Evolutionary conservation across 2,113 vertebrate species (phyloP).

Genomic region (Lamprologus lemairii): DNA sequence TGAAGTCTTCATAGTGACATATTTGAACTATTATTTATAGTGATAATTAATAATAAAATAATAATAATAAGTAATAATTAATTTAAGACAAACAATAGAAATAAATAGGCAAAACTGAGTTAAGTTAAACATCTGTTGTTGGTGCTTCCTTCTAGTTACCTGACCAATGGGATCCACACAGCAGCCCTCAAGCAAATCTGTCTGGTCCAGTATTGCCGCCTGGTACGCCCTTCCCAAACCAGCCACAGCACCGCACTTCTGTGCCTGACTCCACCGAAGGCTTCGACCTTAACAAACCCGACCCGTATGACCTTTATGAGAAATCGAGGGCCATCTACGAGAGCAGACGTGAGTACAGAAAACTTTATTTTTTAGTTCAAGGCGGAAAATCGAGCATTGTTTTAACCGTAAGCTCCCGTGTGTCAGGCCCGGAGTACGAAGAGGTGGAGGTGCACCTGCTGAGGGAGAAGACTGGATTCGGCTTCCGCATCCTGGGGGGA

Average conservation of each 20-base stretch:
- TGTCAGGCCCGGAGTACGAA: constrained; percentile 88
- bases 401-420: not conserved
- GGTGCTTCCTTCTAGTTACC: constrained; percentile 69
- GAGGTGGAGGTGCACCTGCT: constrained; percentile 96
- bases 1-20: not conserved
- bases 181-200: constrained; percentile 88
- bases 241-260: constrained; percentile 84
- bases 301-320: constrained; percentile 97
- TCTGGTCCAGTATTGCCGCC: constrained; percentile 81
- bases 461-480: constrained; percentile 97
- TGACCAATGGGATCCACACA: constrained; percentile 92
- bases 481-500: constrained; percentile 97
- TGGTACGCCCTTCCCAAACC: constrained; percentile 80
- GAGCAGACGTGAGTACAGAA: constrained; percentile 81
- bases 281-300: constrained; percentile 93
- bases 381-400: not conserved
- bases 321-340: constrained; percentile 98
- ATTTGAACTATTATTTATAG: not conserved
- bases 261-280: constrained; percentile 92
- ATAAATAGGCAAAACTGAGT: not conserved
- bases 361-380: not conserved
- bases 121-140: not conserved
- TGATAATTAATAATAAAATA: not conserved
- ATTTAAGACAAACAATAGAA: not conserved
- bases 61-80: not conserved